Conservation (phyloP, 35 echinoderm and acorn worm genomes). For the Acanthaster planci region DNA sequence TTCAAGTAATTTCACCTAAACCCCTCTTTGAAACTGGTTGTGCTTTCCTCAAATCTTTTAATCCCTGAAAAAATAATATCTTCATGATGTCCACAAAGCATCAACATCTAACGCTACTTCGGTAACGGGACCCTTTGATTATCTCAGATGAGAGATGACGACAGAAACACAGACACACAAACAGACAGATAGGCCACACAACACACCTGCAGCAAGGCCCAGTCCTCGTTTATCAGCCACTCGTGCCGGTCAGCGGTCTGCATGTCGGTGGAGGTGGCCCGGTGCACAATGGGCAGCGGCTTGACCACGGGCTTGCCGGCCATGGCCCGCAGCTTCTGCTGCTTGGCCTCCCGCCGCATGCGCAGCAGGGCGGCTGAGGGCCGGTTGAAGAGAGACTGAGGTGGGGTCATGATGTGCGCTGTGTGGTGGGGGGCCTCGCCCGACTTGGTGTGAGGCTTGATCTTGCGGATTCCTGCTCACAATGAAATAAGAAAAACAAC, state of each 20-base stretch:
- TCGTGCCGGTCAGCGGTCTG: slow-evolving; percentile 77
- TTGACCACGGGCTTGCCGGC: slow-evolving; percentile 86
- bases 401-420: slow-evolving; percentile 68
- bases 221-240: slow-evolving; percentile 99
- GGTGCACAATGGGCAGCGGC: slow-evolving; percentile 72
- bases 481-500: background rate
- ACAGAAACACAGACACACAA: too few species aligned
- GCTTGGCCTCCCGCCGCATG: slow-evolving; percentile 90
- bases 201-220: slow-evolving; percentile 93
- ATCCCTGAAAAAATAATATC: too few species aligned
- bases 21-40: too few species aligned
- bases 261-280: slow-evolving; percentile 44
- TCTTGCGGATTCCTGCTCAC: slow-evolving; percentile 51
- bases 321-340: slow-evolving; percentile 93
- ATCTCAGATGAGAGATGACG: too few species aligned
- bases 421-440: slow-evolving; percentile 39
- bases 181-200: too few species aligned
- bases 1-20: too few species aligned
- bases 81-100: too few species aligned
- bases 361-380: slow-evolving; percentile 78
- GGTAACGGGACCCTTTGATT: too few species aligned
- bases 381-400: slow-evolving; percentile 95
- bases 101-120: too few species aligned
- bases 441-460: slow-evolving; percentile 59
- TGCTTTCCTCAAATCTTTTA: too few species aligned